Percentiles rank a stretch among this genome's conserved stretches.
phyloP scores from a whole-genome alignment of 2,797 vertebrate genomes.

The Pangasius sanitwongsei region DNA sequence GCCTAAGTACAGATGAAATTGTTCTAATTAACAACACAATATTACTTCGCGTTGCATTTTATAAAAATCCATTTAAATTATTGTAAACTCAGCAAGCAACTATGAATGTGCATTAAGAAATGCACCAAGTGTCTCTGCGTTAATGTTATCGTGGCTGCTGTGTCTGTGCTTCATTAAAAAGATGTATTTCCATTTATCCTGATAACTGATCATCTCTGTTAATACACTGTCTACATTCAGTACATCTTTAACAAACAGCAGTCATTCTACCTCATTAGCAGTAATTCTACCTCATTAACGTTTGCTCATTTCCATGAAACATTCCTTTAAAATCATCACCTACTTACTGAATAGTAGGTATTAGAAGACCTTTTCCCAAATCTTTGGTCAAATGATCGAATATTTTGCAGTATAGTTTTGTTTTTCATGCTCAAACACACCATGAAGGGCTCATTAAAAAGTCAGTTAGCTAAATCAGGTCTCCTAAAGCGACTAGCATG shows the following conservation, averaged over 20 bases:
- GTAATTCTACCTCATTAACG: not conserved
- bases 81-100: not conserved
- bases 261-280: not conserved
- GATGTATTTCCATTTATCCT: not conserved
- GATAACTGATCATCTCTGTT: not conserved
- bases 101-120: not conserved
- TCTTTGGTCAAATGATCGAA: not conserved
- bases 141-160: not conserved
- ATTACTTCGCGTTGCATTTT: not conserved
- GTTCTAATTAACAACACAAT: not conserved
- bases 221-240: not conserved
- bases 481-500: not conserved
- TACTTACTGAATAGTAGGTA: not conserved
- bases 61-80: not conserved
- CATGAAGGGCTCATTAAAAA: not conserved
- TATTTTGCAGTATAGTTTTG: not conserved
- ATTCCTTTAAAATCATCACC: not conserved
- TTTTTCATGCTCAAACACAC: not conserved
- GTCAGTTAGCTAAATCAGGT: not conserved
- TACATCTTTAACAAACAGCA: not conserved
- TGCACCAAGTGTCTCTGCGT: not conserved
- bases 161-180: not conserved
- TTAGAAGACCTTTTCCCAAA: not conserved
- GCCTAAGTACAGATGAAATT: too few relatives aligned
- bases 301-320: not conserved